Evolutionary conservation across 2,797 vertebrate species (phyloP).

Genomic region (Notolabrus celidotus): DNA sequence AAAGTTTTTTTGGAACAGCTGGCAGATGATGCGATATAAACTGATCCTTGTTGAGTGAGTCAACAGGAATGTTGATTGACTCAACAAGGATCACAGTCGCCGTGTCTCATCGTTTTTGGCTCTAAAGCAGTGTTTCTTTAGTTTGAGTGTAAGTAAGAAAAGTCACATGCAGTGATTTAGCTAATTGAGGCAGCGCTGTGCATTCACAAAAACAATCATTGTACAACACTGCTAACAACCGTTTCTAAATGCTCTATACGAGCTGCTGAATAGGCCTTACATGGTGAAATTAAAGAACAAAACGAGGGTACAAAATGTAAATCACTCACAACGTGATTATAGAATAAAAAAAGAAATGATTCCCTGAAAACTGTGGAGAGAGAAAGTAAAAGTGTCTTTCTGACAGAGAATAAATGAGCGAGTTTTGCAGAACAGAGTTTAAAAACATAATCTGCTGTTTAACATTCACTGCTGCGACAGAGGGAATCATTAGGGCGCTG

Average conservation of each 20-base stretch:
- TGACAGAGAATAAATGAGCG: slow-evolving; percentile 14
- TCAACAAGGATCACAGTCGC: too few species aligned
- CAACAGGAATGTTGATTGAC: background rate
- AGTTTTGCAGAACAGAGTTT: slow-evolving; percentile 23
- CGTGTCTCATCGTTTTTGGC: background rate
- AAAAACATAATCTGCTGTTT: slow-evolving; percentile 16
- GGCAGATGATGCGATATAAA: too few species aligned
- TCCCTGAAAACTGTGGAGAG: background rate
- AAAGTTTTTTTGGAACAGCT: too few species aligned
- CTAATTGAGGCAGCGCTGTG: background rate
- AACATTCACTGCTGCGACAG: slow-evolving; percentile 2
- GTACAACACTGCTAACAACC: background rate
- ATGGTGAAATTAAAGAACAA: background rate
- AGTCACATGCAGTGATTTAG: background rate
- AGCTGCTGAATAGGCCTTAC: background rate
- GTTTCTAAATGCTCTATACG: background rate
- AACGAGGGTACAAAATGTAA: background rate
- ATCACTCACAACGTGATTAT: background rate
- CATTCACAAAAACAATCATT: background rate
- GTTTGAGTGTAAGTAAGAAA: background rate
- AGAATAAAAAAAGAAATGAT: slow-evolving; percentile 13
- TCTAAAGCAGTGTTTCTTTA: background rate
- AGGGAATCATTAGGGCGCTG: slow-evolving; percentile 24
- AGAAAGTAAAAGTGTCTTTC: background rate
- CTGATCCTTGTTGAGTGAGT: too few species aligned